These are phyloP conservation scores for Apis cerana DNA, from an alignment of 1,140 invertebrate genomes.

Conservation along the genomic window DNA sequence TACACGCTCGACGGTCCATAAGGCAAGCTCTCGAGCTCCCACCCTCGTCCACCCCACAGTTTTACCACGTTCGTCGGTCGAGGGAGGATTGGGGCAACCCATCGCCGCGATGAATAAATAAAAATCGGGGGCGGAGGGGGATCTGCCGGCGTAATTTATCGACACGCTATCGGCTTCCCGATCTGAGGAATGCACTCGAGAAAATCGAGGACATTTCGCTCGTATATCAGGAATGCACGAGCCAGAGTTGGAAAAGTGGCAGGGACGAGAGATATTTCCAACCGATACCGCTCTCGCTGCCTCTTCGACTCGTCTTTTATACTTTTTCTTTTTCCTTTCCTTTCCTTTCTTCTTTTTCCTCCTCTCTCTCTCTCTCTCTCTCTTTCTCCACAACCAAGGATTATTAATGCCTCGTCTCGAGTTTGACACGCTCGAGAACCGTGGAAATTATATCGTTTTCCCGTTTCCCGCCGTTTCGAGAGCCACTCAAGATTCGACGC, in stretches of 20 bases:
- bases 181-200: constrained; percentile 46
- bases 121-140: constrained; percentile 36
- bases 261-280: constrained; percentile 14
- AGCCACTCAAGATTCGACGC: constrained; percentile 25
- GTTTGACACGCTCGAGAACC: background rate
- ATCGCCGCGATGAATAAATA: constrained; percentile 61
- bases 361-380: background rate
- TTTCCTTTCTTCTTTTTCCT: background rate
- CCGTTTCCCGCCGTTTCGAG: background rate
- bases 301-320: background rate
- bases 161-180: constrained; percentile 49
- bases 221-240: constrained; percentile 23
- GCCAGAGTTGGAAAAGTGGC: constrained; percentile 25
- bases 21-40: background rate
- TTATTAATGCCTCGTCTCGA: constrained; percentile 34
- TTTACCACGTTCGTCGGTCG: background rate
- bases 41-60: background rate
- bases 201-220: constrained; percentile 50
- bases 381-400: constrained; percentile 11
- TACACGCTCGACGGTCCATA: background rate
- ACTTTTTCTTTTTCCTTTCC: constrained; percentile 11
- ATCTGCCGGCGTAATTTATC: constrained; percentile 60
- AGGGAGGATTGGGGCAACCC: background rate
- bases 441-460: constrained; percentile 33
- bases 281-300: background rate